phyloP scores from a whole-genome alignment of 2,113 vertebrate genomes.

The Tupaia chinensis region DNA sequence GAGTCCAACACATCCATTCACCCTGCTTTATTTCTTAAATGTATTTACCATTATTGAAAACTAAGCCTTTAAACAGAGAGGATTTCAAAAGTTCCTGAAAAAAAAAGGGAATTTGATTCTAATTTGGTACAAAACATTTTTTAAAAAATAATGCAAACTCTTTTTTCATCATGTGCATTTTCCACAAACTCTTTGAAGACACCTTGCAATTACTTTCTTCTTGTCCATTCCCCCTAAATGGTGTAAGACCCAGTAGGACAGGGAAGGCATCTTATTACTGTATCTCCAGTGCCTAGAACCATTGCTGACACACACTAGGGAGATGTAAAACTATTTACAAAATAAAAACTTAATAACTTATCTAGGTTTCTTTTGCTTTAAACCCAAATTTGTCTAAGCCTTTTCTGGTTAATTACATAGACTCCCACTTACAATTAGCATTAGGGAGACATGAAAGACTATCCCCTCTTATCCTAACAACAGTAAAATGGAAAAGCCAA shows the following conservation, averaged over 20 bases:
- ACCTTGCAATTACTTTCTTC: background rate
- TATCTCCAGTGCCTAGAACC: background rate
- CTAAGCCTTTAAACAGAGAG: background rate
- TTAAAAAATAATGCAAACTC: too few relatives aligned
- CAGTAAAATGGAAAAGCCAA: background rate
- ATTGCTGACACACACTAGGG: background rate
- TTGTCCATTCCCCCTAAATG: background rate
- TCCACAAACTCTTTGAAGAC: too few relatives aligned
- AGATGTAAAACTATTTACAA: background rate
- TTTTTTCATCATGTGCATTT: too few relatives aligned
- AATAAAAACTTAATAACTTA: background rate
- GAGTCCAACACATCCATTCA: background rate
- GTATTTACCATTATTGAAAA: background rate
- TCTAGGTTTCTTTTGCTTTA: background rate
- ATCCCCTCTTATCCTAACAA: background rate
- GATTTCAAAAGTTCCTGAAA: too few relatives aligned
- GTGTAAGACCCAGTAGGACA: background rate
- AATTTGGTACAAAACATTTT: too few relatives aligned
- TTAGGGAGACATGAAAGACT: background rate
- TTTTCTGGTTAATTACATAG: background rate
- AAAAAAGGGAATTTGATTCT: too few relatives aligned
- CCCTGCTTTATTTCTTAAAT: background rate
- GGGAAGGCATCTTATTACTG: background rate
- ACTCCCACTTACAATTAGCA: background rate
- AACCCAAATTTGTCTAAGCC: background rate